Percentiles rank a stretch among this genome's conserved stretches.
phyloP scores from a whole-genome alignment of 2,113 vertebrate genomes.

The Coracopsis vasa region DNA sequence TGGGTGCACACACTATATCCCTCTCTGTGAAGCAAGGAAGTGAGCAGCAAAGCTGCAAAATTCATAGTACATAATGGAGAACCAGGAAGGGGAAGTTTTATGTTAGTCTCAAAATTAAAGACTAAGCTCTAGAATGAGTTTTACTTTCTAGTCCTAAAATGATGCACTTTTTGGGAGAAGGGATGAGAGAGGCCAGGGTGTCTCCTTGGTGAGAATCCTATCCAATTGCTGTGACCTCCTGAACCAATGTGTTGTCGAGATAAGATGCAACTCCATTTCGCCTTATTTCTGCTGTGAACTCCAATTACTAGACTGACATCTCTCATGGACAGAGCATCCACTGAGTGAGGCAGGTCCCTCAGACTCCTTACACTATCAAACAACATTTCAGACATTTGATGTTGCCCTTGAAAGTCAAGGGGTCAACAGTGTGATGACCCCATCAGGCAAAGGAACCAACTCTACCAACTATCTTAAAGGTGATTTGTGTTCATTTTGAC shows the following conservation, averaged over 20 bases:
- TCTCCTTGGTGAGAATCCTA: not conserved
- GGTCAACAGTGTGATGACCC: not conserved
- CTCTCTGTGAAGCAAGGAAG: not conserved
- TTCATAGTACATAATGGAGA: not conserved
- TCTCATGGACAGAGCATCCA: not conserved
- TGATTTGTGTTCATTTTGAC: constrained; percentile 12
- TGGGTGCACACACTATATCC: not conserved
- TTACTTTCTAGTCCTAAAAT: not conserved
- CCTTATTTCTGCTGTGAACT: not conserved
- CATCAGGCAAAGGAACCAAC: not conserved
- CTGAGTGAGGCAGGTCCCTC: not conserved
- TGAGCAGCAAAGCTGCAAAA: not conserved
- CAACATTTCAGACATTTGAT: not conserved
- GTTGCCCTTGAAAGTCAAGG: not conserved
- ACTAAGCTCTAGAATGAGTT: not conserved
- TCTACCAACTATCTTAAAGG: not conserved
- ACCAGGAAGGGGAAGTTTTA: not conserved
- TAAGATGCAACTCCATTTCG: not conserved
- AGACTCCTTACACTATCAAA: not conserved
- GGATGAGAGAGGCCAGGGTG: not conserved
- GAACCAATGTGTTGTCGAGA: accelerated
- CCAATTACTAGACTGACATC: not conserved
- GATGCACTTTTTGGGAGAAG: not conserved
- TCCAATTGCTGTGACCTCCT: not conserved
- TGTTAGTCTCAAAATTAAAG: not conserved